Conservation (phyloP, 1,140 invertebrate genomes). For the Heterodera carotae region DNA sequence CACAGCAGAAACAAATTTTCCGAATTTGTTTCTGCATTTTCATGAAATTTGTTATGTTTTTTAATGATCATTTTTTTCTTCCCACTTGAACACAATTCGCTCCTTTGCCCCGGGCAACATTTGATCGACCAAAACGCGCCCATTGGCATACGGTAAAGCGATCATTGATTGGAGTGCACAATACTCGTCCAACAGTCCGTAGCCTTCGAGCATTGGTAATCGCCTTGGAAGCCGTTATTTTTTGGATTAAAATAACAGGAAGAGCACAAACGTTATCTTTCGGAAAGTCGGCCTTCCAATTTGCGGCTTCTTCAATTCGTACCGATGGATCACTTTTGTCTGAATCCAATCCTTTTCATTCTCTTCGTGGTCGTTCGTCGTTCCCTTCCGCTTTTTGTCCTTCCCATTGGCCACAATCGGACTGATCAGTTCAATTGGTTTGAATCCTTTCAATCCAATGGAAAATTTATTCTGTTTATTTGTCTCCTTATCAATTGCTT, state of each 20-base stretch:
- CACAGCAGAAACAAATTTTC: conserved; percentile 31
- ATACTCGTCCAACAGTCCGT: conserved; percentile 17
- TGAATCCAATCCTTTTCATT: neutral
- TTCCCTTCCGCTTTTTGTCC: neutral
- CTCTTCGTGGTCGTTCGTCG: neutral
- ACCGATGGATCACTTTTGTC: conserved; percentile 10
- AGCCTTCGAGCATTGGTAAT: neutral
- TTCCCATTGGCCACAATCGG: neutral
- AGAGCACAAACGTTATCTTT: neutral
- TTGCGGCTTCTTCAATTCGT: conserved; percentile 25
- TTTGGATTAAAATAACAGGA: neutral
- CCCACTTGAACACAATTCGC: conserved; percentile 6
- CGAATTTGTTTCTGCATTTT: neutral
- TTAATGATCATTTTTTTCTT: conserved; percentile 16
- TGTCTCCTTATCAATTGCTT: neutral
- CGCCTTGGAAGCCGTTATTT: neutral
- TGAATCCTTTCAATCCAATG: neutral
- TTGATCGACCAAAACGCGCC: neutral
- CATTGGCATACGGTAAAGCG: conserved; percentile 48
- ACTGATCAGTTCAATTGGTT: neutral
- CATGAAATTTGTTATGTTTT: too few species aligned
- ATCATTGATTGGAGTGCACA: conserved; percentile 40
- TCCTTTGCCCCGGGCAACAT: neutral
- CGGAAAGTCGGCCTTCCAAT: conserved; percentile 29
- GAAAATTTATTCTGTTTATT: neutral